Conservation (phyloP, 2,888 invertebrate species). For the Cantharis flavilabris region DNA sequence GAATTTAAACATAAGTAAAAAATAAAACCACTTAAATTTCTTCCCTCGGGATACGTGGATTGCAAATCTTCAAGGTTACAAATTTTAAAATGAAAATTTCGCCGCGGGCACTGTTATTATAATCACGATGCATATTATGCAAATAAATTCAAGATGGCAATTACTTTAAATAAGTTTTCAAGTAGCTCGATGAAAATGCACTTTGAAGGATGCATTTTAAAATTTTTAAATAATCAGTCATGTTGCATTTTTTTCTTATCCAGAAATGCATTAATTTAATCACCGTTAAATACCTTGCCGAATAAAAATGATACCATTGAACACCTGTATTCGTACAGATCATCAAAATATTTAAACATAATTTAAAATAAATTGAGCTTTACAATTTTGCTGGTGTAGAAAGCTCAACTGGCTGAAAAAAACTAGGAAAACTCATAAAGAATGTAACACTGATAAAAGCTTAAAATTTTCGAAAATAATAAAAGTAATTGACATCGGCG, state of each 20-base stretch:
- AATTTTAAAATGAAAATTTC: slow-evolving; percentile 17
- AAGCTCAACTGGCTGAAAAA: too few relatives aligned
- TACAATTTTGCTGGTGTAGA: too few relatives aligned
- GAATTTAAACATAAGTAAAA: slow-evolving; percentile 11
- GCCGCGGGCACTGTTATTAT: slow-evolving; percentile 14
- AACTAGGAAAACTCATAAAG: too few relatives aligned
- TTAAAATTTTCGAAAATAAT: neutral
- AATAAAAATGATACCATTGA: neutral
- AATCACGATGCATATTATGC: slow-evolving; percentile 2
- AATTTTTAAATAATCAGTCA: neutral
- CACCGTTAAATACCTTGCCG: neutral
- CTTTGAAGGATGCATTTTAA: neutral
- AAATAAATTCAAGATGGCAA: slow-evolving; percentile 15
- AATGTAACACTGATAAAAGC: too few relatives aligned
- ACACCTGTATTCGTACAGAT: neutral
- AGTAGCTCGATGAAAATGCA: slow-evolving; percentile 5
- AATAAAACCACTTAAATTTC: slow-evolving; percentile 8
- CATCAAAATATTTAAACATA: neutral
- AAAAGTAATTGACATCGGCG: neutral
- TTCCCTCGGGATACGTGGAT: slow-evolving; percentile 13
- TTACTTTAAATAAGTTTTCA: slow-evolving; percentile 19
- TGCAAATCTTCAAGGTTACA: slow-evolving; percentile 16
- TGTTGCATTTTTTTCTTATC: neutral
- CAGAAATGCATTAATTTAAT: neutral
- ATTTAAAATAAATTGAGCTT: neutral